Conservation (phyloP, 2,113 vertebrate species). For the Dromaius novaehollandiae region DNA sequence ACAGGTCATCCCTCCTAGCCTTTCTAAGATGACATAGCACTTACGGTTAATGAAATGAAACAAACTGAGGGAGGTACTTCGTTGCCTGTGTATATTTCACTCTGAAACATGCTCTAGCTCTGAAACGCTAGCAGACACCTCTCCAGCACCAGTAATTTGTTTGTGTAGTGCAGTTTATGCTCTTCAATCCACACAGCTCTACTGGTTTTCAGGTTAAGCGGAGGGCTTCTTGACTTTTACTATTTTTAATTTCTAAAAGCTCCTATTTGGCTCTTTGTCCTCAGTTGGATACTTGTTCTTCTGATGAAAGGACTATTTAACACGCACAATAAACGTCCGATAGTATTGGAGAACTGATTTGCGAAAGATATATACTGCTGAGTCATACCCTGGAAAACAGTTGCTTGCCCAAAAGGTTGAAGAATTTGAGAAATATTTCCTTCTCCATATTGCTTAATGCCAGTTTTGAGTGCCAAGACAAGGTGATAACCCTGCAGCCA, state of each 20-base stretch:
- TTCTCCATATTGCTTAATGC: neutral
- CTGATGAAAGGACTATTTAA: neutral
- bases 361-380: neutral
- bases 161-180: neutral
- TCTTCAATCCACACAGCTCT: neutral
- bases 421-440: neutral
- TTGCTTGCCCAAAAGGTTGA: neutral
- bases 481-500: neutral
- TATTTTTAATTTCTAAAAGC: constrained; percentile 2
- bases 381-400: neutral
- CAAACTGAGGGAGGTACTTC: neutral
- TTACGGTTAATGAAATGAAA: constrained; percentile 1
- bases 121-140: neutral
- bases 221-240: neutral
- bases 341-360: neutral
- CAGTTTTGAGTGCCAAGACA: neutral
- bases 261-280: neutral
- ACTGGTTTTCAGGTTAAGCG: neutral
- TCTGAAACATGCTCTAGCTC: neutral
- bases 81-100: neutral
- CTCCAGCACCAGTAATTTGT: neutral
- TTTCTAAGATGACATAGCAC: neutral
- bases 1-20: neutral
- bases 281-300: neutral
- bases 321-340: neutral